Base-by-base conservation (phyloP, 2,113 vertebrate genomes). In the Riparia riparia region DNA sequence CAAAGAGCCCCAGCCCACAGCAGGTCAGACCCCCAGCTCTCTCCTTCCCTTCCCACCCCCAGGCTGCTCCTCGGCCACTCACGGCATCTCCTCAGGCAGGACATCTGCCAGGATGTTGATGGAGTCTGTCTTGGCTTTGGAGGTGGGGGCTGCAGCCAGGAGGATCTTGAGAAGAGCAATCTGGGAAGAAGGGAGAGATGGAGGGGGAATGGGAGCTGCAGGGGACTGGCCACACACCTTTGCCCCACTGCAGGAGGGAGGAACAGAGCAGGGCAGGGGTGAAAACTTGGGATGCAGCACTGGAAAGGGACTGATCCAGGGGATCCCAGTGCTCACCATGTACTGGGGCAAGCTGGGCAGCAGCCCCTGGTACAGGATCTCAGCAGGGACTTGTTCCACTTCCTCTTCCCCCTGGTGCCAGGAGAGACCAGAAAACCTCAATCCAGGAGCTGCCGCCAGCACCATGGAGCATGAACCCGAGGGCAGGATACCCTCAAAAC, bases 31-130 rank as follows among this genome's bases (percentile, higher is more conserved):
- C 31, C 31, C 57, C 15, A 29, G 51, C 12, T 74, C 45, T 60
- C 18, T 17, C 4, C 18, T 8, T 34, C 44, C 32, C 12, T 19
- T 10, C 51, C 81, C 66, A 9, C 18, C 42, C 42, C 47, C 13
- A 14, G 61, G 10, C 7, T 49, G 72, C 44, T 31, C 66, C 41
- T 17, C 3, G 0, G 50, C 15, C 51, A 99, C 99, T 99, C 97
- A 99, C 99, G 99, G 99, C 99, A 99, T 99, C 97, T 99, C 99
- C 95, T 99, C 99, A 0, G 99, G 99, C 86, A 99, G 95, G 45
- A 99, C 99, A 1, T 99, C 99, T 0, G 99, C 99, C 72, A 99
- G 97, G 97, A 99, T 99, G 95, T 99, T 99, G 97, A 99, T 99
- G 31, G 99, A 99, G 94, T 99, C 99, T 0, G 99, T 99, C 97